Evolutionary conservation across 1,140 invertebrate species (phyloP).

Genomic region (Lucilia sericata): DNA sequence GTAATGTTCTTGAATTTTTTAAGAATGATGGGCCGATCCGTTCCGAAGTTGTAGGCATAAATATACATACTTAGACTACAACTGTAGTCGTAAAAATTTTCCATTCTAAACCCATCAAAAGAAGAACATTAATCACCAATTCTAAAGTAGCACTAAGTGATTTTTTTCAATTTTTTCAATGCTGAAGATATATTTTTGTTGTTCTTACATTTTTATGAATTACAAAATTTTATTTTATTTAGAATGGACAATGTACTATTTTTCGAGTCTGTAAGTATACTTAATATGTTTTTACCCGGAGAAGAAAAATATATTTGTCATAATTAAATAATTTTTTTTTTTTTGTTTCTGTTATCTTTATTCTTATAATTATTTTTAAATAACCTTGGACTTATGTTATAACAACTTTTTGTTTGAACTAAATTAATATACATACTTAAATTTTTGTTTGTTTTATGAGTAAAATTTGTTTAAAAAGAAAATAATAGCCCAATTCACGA

Average conservation of each 20-base stretch:
- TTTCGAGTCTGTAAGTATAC: background rate
- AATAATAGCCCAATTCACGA: too few relatives aligned
- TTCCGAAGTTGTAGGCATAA: conserved; percentile 9
- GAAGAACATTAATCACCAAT: too few relatives aligned
- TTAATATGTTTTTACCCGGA: conserved; percentile 7
- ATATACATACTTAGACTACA: background rate
- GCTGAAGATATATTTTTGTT: too few relatives aligned
- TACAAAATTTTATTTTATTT: too few relatives aligned
- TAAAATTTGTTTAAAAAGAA: background rate
- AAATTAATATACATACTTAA: background rate
- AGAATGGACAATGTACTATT: background rate
- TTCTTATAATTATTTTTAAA: background rate
- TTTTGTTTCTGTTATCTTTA: background rate
- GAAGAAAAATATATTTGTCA: background rate
- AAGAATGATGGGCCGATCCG: background rate
- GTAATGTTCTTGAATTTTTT: conserved; percentile 2
- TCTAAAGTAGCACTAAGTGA: background rate
- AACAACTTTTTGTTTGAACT: background rate
- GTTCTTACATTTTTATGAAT: too few relatives aligned
- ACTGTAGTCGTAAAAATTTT: background rate
- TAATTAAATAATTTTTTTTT: background rate
- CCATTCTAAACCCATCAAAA: too few relatives aligned
- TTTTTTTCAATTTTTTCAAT: too few relatives aligned
- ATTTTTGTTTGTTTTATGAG: background rate
- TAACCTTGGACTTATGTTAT: background rate